These are phyloP conservation scores for Leptinotarsa texana DNA, from an alignment of 1,140 invertebrate genomes.

Conservation along the genomic window DNA sequence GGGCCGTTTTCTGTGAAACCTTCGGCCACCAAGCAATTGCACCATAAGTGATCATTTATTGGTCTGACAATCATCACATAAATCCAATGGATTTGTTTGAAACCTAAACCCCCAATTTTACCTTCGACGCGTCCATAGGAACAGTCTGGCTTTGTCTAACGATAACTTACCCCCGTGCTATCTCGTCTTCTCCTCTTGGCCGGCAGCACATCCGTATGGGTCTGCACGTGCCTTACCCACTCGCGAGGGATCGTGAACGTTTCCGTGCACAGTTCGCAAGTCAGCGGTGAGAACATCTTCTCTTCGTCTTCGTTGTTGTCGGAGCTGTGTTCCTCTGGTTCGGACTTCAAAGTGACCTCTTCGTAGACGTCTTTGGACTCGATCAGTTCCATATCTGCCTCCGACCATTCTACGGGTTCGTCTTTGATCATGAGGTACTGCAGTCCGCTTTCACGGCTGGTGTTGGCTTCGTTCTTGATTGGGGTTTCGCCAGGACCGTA, in stretches of 20 bases:
- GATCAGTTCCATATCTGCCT: slow-evolving; percentile 70
- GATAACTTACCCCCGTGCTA: slow-evolving; percentile 45
- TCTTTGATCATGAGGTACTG: slow-evolving; percentile 60
- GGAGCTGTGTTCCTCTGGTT: slow-evolving; percentile 53
- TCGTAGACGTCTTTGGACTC: slow-evolving; percentile 62
- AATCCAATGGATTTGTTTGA: no score
- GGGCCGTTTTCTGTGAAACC: no score
- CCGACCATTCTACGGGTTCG: slow-evolving; percentile 61
- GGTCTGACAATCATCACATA: no score
- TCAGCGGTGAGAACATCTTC: slow-evolving; percentile 59
- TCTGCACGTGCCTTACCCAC: slow-evolving; percentile 79
- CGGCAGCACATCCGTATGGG: slow-evolving; percentile 65
- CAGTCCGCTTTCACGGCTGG: slow-evolving; percentile 45
- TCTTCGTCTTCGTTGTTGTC: slow-evolving; percentile 37
- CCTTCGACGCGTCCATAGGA: no score
- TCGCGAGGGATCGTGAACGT: slow-evolving; percentile 79
- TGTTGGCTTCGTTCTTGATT: slow-evolving; percentile 32
- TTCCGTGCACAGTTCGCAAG: slow-evolving; percentile 81
- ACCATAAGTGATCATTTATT: no score
- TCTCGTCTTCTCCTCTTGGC: slow-evolving; percentile 60
- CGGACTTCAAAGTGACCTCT: slow-evolving; percentile 62
- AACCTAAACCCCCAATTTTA: no score
- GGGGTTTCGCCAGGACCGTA: not conserved
- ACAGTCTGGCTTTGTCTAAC: not conserved
- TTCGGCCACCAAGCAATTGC: no score